Evolutionary conservation across 2,888 invertebrate species (phyloP).

Genomic region (Sarcophaga caerulescens): DNA sequence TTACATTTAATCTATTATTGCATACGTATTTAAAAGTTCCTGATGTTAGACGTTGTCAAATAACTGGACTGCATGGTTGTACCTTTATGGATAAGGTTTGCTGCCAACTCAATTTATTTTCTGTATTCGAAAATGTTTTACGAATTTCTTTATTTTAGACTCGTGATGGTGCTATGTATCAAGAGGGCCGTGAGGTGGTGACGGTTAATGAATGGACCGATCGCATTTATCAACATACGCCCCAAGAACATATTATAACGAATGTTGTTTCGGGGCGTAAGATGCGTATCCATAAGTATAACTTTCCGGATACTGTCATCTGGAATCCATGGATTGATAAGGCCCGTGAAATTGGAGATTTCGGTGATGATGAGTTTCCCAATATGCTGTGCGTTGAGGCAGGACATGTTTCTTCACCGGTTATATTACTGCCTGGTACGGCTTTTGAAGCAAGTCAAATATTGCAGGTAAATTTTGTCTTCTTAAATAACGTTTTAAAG

Average conservation of each 20-base stretch:
- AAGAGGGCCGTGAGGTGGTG: slow-evolving; percentile 94
- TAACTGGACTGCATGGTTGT: slow-evolving; percentile 95
- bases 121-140: neutral
- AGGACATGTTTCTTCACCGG: slow-evolving; percentile 93
- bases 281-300: slow-evolving; percentile 96
- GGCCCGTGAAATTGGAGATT: slow-evolving; percentile 95
- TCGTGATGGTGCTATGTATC: slow-evolving; percentile 91
- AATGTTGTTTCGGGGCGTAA: slow-evolving; percentile 95
- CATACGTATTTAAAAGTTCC: slow-evolving; percentile 98
- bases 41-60: slow-evolving; percentile 94
- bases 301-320: slow-evolving; percentile 96
- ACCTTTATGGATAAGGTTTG: slow-evolving; percentile 93
- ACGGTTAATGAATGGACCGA: slow-evolving; percentile 96
- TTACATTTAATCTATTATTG: slow-evolving; percentile 94
- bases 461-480: slow-evolving; percentile 85
- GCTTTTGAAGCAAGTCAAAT: slow-evolving; percentile 96
- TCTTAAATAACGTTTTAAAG: too few species aligned
- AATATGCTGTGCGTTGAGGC: slow-evolving; percentile 98
- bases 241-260: slow-evolving; percentile 95
- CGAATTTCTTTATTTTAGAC: slow-evolving; percentile 82
- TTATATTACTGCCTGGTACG: slow-evolving; percentile 93
- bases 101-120: slow-evolving; percentile 5
- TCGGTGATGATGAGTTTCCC: slow-evolving; percentile 98
- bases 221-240: slow-evolving; percentile 95
- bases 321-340: slow-evolving; percentile 99